Conservation (phyloP, 2,888 invertebrate species). For the Drosophila stalkeri region DNA sequence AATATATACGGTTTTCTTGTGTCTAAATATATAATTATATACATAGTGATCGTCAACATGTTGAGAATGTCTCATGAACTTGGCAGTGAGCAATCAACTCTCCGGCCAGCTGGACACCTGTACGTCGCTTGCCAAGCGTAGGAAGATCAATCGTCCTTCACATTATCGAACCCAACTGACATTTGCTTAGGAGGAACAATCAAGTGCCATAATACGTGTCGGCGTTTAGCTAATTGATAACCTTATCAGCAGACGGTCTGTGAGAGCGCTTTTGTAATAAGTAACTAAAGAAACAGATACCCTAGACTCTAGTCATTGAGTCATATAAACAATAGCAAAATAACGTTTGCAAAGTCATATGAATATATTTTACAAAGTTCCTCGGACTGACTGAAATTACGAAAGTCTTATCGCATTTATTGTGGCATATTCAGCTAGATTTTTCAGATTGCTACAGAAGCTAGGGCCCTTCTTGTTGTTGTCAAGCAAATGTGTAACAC, state of each 20-base stretch:
- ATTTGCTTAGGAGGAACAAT: neutral
- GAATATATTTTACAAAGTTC: neutral
- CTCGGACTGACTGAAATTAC: neutral
- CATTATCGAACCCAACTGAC: neutral
- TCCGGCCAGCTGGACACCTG: slow-evolving; percentile 27
- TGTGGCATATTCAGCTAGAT: neutral
- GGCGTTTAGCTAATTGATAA: slow-evolving; percentile 28
- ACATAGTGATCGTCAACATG: slow-evolving; percentile 6
- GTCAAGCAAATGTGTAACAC: neutral
- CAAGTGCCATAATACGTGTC: slow-evolving; percentile 11
- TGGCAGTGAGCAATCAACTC: slow-evolving; percentile 45
- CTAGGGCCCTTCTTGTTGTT: slow-evolving; percentile 36
- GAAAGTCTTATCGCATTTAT: neutral
- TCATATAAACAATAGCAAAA: neutral
- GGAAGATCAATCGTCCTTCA: slow-evolving; percentile 45
- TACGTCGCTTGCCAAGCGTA: slow-evolving; percentile 1
- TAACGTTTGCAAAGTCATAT: too few relatives aligned
- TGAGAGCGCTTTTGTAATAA: slow-evolving; percentile 8
- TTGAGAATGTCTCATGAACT: slow-evolving; percentile 55
- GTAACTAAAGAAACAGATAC: slow-evolving; percentile 18
- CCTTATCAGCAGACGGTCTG: slow-evolving; percentile 32
- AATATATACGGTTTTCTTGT: slow-evolving; percentile 10
- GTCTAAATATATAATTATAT: slow-evolving; percentile 5
- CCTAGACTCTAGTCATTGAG: neutral
- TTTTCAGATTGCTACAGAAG: neutral